These are phyloP conservation scores for Physocephala rufipes DNA, from an alignment of 2,888 invertebrate genomes.

Conservation along the genomic window DNA sequence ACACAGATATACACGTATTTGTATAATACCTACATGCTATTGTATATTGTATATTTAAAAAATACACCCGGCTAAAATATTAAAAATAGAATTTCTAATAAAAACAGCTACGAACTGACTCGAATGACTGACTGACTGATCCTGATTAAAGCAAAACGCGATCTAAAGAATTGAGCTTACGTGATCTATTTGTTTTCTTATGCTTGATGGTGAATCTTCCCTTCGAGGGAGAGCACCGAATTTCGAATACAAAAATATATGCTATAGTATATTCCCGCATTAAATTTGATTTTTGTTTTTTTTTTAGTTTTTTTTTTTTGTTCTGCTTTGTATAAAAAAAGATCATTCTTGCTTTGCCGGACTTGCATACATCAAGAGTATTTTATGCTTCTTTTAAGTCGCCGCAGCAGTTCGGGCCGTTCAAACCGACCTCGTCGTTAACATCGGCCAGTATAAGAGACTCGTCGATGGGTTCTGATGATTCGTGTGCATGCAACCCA, in stretches of 20 bases:
- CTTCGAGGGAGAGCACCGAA: conserved; percentile 1
- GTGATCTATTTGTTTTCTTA: not conserved
- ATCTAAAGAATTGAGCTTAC: conserved; percentile 22
- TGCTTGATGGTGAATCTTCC: not conserved
- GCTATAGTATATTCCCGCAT: conserved; percentile 14
- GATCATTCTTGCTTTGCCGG: conserved; percentile 22
- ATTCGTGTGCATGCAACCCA: conserved; percentile 57
- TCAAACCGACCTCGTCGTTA: conserved; percentile 34
- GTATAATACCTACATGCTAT: no score
- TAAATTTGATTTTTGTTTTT: conserved; percentile 29
- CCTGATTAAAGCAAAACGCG: conserved; percentile 28
- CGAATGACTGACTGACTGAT: no score
- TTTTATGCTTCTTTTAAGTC: conserved; percentile 58
- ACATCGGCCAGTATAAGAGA: conserved; percentile 56
- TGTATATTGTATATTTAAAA: conserved; percentile 18
- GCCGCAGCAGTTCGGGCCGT: conserved; percentile 48
- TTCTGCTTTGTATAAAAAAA: conserved; percentile 36
- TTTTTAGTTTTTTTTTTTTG: conserved; percentile 27
- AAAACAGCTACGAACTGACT: conserved; percentile 27
- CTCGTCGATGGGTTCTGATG: conserved; percentile 53
- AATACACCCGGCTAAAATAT: conserved; percentile 40
- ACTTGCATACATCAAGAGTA: conserved; percentile 8
- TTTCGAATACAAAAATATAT: conserved; percentile 30
- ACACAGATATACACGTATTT: conserved; percentile 30
- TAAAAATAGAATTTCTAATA: conserved; percentile 39